A percentile compares a stretch with the other conserved stretches of the same genome.
phyloP scores from a whole-genome alignment of 23 tunicate genomes.

The Corella eumyota region DNA sequence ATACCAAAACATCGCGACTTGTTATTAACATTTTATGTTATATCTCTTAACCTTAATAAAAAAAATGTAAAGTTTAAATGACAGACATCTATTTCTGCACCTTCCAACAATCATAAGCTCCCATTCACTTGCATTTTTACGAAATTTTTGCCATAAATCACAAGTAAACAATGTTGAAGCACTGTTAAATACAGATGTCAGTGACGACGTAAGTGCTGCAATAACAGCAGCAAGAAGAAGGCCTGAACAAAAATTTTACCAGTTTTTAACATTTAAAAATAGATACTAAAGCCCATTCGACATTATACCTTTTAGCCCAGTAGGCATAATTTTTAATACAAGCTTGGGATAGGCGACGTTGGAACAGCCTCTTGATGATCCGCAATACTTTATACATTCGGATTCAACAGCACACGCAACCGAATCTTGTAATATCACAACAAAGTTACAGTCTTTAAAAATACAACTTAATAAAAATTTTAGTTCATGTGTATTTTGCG shows the following conservation, averaged over 20 bases:
- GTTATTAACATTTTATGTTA: not conserved
- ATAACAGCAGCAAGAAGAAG: constrained; percentile 52
- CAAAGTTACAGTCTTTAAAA: too few species aligned
- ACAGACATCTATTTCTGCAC: too few species aligned
- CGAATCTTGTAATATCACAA: too few species aligned
- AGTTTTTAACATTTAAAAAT: too few species aligned
- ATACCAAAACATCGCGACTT: not conserved
- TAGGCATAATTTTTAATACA: constrained; percentile 65
- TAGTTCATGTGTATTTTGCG: not conserved
- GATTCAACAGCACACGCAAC: constrained; percentile 50
- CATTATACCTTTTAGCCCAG: constrained; percentile 67
- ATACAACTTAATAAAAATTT: not conserved
- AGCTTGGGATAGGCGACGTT: constrained; percentile 65
- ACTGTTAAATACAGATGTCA: constrained; percentile 81
- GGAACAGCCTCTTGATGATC: constrained; percentile 42
- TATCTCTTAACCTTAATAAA: not conserved
- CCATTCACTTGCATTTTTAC: constrained; percentile 36
- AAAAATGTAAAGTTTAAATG: too few species aligned
- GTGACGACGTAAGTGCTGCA: constrained; percentile 83
- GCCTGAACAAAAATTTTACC: too few species aligned
- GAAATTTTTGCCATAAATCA: constrained; percentile 67
- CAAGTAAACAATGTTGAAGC: constrained; percentile 77
- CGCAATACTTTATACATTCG: constrained; percentile 47
- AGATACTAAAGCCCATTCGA: too few species aligned
- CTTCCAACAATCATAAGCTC: constrained; percentile 79